phyloP scores from a whole-genome alignment of 2,113 vertebrate species.

The Camelus dromedarius region DNA sequence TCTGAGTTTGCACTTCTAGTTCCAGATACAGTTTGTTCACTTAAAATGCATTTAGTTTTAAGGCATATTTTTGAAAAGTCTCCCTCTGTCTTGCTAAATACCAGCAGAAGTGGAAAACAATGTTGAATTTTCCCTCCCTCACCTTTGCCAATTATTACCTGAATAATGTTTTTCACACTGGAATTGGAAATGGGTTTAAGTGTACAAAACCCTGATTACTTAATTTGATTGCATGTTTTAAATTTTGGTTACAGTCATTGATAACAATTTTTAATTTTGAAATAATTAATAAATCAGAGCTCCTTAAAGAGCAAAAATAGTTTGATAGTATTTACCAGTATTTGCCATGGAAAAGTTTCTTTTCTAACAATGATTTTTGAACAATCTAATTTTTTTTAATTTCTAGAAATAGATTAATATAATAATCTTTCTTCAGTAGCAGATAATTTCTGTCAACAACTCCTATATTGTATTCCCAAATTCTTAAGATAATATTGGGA shows the following conservation, averaged over 20 bases:
- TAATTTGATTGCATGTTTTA: not conserved
- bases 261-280: not conserved
- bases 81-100: not conserved
- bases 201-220: not conserved
- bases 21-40: not conserved
- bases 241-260: not conserved
- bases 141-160: not conserved
- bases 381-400: not conserved
- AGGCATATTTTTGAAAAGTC: not conserved
- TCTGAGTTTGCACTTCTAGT: not conserved
- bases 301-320: not conserved
- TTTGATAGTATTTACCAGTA: not conserved
- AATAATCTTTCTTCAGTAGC: not conserved
- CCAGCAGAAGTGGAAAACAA: not conserved
- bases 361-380: constrained; percentile 1
- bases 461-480: not conserved
- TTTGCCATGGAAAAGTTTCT: not conserved
- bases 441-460: not conserved
- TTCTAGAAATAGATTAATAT: not conserved
- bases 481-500: not conserved
- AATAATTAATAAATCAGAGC: not conserved
- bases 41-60: not conserved
- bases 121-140: not conserved
- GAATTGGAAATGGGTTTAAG: not conserved
- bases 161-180: not conserved